Percentiles rank a stretch among this genome's conserved stretches.
These are phyloP conservation scores for Nymphalis polychloros DNA, from an alignment of 2,888 invertebrate genomes.

Conservation along the genomic window DNA sequence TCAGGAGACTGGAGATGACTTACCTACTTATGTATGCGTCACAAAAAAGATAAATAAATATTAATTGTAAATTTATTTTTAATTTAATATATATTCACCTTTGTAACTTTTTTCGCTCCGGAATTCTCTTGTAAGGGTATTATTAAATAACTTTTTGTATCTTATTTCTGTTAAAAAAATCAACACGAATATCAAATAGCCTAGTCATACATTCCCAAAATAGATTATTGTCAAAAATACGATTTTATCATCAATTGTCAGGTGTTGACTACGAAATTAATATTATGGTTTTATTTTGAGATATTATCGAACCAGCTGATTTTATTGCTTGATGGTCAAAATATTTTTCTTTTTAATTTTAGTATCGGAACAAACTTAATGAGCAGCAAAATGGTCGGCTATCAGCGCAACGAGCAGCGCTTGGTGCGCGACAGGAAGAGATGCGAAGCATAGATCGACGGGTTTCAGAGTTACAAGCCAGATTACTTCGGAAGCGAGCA, in stretches of 20 bases:
- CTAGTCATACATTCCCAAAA: no score
- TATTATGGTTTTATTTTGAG: no score
- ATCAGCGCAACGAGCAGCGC: slow-evolving; percentile 92
- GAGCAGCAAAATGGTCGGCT: slow-evolving; percentile 96
- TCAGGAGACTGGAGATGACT: no score
- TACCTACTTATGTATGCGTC: neutral
- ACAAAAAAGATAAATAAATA: slow-evolving; percentile 10
- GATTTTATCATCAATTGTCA: no score
- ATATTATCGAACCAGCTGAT: neutral
- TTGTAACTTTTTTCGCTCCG: slow-evolving; percentile 13
- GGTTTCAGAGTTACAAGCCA: slow-evolving; percentile 95
- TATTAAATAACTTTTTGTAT: slow-evolving; percentile 23
- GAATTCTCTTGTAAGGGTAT: slow-evolving; percentile 15
- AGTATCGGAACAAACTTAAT: slow-evolving; percentile 98
- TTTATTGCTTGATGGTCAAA: neutral
- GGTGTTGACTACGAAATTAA: no score
- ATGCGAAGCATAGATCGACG: slow-evolving; percentile 95
- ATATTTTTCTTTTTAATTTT: slow-evolving; percentile 52
- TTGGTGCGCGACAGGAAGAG: slow-evolving; percentile 94
- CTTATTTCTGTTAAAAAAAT: slow-evolving; percentile 14
- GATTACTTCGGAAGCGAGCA: slow-evolving; percentile 93
- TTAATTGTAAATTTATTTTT: slow-evolving; percentile 12
- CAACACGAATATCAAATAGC: neutral
- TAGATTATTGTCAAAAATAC: no score
- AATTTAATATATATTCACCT: slow-evolving; percentile 18